phyloP scores from a whole-genome alignment of 2,113 vertebrate species.

The Bettongia penicillata region DNA sequence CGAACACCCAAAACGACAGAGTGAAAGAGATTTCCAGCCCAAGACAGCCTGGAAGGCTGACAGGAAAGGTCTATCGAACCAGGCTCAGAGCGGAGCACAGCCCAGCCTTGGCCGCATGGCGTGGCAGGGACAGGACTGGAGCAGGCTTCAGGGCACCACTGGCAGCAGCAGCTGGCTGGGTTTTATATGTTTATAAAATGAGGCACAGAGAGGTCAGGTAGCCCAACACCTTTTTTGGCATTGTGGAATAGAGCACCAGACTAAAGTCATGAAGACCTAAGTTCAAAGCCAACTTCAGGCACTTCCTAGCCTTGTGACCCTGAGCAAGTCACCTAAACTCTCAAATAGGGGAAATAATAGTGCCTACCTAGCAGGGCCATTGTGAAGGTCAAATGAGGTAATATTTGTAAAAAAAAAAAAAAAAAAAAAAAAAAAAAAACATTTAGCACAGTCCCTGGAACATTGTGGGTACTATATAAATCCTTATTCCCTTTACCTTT shows the following conservation, averaged over 20 bases:
- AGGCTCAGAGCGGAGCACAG: no score
- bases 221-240: not conserved
- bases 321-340: not conserved
- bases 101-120: no score
- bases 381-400: not conserved
- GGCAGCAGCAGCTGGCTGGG: not conserved
- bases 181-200: not conserved
- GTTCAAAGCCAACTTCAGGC: not conserved
- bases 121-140: no score
- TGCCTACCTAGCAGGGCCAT: not conserved
- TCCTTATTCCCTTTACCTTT: not conserved
- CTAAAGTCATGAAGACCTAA: not conserved
- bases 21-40: no score
- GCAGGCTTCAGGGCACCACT: no score
- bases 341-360: not conserved
- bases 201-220: not conserved
- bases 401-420: not conserved
- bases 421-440: no score
- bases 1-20: no score
- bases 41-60: no score
- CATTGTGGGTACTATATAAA: not conserved
- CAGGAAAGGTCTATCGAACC: no score
- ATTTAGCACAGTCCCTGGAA: not conserved
- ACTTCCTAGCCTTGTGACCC: not conserved
- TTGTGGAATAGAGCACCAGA: not conserved